These are phyloP conservation scores for Colistium nudipinnis DNA, from an alignment of 2,113 vertebrate genomes.

Conservation along the genomic window DNA sequence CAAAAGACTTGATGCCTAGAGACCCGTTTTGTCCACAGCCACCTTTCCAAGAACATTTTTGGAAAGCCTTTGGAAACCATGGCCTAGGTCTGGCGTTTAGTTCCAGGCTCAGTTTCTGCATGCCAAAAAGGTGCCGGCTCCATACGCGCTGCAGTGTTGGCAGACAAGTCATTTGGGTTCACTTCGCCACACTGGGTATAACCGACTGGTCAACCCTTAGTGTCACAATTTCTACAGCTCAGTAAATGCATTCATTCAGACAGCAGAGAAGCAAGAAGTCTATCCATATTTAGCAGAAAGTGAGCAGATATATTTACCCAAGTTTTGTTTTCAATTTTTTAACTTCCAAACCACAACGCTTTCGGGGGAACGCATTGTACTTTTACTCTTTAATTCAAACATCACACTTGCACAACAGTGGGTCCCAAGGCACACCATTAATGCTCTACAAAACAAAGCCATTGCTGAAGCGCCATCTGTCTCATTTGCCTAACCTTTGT, in stretches of 20 bases:
- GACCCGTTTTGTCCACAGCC: not conserved
- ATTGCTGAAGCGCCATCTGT: not conserved
- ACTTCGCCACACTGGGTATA: not conserved
- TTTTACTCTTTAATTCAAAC: no score
- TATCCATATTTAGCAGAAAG: no score
- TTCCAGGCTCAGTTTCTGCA: not conserved
- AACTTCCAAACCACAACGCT: not conserved
- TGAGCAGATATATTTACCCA: no score
- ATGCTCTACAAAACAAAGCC: not conserved
- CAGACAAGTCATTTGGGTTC: no score
- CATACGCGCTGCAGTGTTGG: not conserved
- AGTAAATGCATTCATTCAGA: not conserved
- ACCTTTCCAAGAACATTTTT: conserved; percentile 15
- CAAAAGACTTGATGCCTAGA: conserved; percentile 37
- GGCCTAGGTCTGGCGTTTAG: no score
- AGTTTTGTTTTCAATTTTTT: no score
- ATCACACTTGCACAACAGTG: not conserved
- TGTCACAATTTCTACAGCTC: not conserved
- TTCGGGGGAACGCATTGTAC: not conserved
- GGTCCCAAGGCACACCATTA: not conserved
- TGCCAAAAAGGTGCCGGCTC: not conserved
- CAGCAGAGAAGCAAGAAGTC: no score
- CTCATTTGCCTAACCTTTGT: conserved; percentile 4
- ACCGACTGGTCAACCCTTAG: no score
- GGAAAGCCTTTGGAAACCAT: no score